phyloP scores from a whole-genome alignment of 2,113 vertebrate species.

The Morphnarchus princeps region DNA sequence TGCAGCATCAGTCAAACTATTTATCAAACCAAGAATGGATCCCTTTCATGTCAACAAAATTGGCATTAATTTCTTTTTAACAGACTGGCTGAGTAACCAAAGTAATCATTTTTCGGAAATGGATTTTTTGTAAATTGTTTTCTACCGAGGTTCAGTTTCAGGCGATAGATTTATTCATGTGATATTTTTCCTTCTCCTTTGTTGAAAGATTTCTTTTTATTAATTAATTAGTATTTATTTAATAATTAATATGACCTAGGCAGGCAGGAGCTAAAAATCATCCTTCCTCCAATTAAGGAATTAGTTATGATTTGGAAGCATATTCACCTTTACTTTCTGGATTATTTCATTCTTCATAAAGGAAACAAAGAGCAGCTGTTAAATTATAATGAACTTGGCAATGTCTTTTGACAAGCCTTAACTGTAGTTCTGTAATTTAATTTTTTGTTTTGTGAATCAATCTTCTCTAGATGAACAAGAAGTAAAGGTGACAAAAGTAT shows the following conservation, averaged over 20 bases:
- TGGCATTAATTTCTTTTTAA: not conserved
- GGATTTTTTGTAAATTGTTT: not conserved
- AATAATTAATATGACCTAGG: not conserved
- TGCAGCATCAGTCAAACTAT: not conserved
- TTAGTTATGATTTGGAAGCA: not conserved
- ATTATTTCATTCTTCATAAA: not conserved
- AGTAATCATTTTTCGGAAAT: not conserved
- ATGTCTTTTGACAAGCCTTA: not conserved
- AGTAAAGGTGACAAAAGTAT: not conserved
- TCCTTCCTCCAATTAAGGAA: not conserved
- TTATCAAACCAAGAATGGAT: not conserved
- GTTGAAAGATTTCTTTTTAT: not conserved
- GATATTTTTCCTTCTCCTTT: not conserved
- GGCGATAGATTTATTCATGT: not conserved
- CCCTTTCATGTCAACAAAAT: not conserved
- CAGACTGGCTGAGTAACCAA: not conserved
- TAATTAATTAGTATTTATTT: not conserved
- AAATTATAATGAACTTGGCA: not conserved
- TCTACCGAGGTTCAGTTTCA: not conserved
- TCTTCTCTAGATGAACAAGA: not conserved
- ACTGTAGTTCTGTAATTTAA: not conserved
- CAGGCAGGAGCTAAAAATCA: not conserved
- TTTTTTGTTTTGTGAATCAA: not conserved
- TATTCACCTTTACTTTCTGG: not conserved
- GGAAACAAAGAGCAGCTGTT: not conserved